Evolutionary conservation across 2,113 vertebrate species (phyloP).

Genomic region (Callospermophilus lateralis): DNA sequence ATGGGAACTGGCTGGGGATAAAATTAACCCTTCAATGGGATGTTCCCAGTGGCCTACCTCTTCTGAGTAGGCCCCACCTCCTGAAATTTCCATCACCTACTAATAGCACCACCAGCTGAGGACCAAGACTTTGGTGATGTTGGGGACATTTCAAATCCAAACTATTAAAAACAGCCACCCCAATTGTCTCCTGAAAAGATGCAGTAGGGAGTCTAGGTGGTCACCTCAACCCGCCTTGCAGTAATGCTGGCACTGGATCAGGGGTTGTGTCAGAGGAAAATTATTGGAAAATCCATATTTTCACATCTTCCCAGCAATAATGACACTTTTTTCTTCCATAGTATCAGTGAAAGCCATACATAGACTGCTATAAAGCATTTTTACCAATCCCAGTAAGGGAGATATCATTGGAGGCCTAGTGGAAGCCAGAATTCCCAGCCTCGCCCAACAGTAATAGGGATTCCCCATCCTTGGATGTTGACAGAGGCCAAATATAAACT

Average conservation of each 20-base stretch:
- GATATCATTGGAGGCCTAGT: not conserved
- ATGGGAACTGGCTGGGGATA: too few species aligned
- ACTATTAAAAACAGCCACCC: not conserved
- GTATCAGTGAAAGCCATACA: not conserved
- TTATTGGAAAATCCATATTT: not conserved
- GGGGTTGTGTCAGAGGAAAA: not conserved
- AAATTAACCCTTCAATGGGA: too few species aligned
- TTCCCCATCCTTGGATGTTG: not conserved
- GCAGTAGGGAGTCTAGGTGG: not conserved
- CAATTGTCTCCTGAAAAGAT: not conserved
- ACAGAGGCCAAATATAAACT: conserved; percentile 23
- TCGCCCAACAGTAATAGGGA: not conserved
- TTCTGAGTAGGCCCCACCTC: too few species aligned
- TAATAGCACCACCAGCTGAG: too few species aligned
- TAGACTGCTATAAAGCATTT: not conserved
- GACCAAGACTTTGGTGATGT: too few species aligned
- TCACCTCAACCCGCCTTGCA: not conserved
- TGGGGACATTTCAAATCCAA: too few species aligned
- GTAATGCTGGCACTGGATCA: not conserved
- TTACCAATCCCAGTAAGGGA: not conserved
- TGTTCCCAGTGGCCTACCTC: too few species aligned
- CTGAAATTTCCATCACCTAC: too few species aligned
- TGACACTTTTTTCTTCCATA: not conserved
- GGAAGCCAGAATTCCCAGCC: not conserved
- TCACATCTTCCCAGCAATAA: not conserved